Evolutionary conservation across 2,113 vertebrate genomes (phyloP), one percentile per base, ranked within the genome.

Genomic region (Chaetodon auriga): DNA sequence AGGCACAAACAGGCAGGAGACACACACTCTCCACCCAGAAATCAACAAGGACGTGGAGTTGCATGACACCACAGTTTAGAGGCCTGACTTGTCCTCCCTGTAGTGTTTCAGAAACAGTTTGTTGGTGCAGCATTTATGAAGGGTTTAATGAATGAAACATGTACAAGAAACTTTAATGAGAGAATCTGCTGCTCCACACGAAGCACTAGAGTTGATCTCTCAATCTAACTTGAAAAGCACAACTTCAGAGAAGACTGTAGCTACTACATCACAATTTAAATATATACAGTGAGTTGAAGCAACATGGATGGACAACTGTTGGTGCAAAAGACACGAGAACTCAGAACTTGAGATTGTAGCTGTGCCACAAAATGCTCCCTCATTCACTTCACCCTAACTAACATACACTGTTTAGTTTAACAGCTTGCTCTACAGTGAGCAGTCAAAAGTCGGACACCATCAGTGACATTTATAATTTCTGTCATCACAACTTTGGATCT

Each of bases 71-170:
- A 54, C 68, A 38, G 73, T 78, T 72, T 62, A 74, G 25, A 74
- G 35, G 23, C 15, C 62, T 54, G 54, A 14, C 51, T 46, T 66
- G 68, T 61, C 38, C 43, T 75, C 9, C 1, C 16, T 14, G 62
- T 60, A 54, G 78, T 14, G 38, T 45, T 36, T 72, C 48, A 51
- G 51, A 30, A 79, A 70, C 65, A 60, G 41, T 63, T 66, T 62
- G 69, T 65, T 36, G 69, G n/a, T 84, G 64, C 23, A 74, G 74
- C 49, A 76, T 84, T 88, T 45, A 45, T 61, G 41, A 72, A 48
- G 23, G 9, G 21, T 54, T 3, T 51, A 63, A 73, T 57, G 23
- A 57, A 82, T 78, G 9, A 83, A 72, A 65, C 66, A 72, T 64
- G 21, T 6, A 12, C 14, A 19, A 2, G 58, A 65, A 49, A 57